Evolutionary conservation across 2,113 vertebrate species (phyloP).

Genomic region (Gymnarchus niloticus): DNA sequence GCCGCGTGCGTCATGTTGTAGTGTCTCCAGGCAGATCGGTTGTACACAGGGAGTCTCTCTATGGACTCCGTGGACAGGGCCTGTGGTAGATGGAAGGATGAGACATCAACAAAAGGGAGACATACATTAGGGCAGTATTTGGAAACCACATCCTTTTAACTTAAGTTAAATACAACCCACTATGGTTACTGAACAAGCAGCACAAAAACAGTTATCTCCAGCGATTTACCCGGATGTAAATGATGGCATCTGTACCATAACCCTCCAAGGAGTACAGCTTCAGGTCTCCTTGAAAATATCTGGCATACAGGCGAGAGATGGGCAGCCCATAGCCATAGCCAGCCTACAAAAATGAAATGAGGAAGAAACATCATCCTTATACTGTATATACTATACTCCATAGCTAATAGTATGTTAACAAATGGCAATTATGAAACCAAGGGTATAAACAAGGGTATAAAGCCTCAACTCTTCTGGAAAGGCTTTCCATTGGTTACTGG

Average conservation of each 20-base stretch:
- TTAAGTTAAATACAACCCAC: background rate
- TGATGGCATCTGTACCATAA: constrained; percentile 86
- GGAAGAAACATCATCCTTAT: background rate
- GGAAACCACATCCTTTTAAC: background rate
- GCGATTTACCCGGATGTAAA: constrained; percentile 84
- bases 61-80: constrained; percentile 91
- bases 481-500: too few relatives aligned
- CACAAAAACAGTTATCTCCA: background rate
- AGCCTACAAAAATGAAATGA: constrained; percentile 60
- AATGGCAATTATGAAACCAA: too few relatives aligned
- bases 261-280: constrained; percentile 95
- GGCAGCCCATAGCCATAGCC: constrained; percentile 94
- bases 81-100: constrained; percentile 48
- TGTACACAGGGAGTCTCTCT: constrained; percentile 92
- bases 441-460: too few relatives aligned
- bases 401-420: too few relatives aligned
- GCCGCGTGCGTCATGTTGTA: constrained; percentile 88
- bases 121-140: background rate
- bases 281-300: constrained; percentile 95
- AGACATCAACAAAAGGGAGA: background rate
- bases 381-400: too few relatives aligned
- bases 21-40: constrained; percentile 92
- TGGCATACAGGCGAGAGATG: constrained; percentile 90
- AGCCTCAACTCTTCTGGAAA: too few relatives aligned
- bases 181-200: background rate